Conservation (phyloP, 92 coral and sea anemone genomes). For the Metridium senile region DNA sequence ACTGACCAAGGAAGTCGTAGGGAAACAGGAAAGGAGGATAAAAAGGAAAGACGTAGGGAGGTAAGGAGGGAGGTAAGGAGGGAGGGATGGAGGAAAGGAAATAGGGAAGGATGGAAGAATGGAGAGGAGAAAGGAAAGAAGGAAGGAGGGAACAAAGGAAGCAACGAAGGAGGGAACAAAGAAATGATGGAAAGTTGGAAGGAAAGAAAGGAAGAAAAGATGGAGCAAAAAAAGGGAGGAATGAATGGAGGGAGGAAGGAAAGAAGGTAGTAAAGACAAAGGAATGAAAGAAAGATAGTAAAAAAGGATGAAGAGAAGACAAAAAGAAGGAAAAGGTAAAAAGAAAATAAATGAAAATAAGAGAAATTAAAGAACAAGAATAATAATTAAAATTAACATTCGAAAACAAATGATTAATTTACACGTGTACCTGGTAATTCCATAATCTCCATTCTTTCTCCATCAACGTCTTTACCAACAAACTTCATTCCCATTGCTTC, state of each 20-base stretch:
- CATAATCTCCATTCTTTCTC: constrained; percentile 97
- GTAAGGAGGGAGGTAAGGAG: not conserved
- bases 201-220: not conserved
- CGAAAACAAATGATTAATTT: not conserved
- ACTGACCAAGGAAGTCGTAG: not conserved
- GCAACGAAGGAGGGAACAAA: not conserved
- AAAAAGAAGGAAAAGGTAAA: not conserved
- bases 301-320: not conserved
- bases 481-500: constrained; percentile 93
- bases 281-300: not conserved
- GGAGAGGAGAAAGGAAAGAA: not conserved
- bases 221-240: not conserved
- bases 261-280: not conserved
- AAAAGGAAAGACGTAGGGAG: not conserved
- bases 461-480: constrained; percentile 98
- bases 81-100: not conserved
- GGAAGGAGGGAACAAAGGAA: not conserved
- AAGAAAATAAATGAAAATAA: not conserved
- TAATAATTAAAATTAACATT: too few relatives aligned
- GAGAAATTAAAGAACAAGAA: not conserved
- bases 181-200: not conserved
- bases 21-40: not conserved
- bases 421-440: constrained; percentile 76
- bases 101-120: too few relatives aligned
- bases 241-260: not conserved